Evolutionary conservation across 2,113 vertebrate genomes (phyloP).

Genomic region (Paramisgurnus dabryanus): DNA sequence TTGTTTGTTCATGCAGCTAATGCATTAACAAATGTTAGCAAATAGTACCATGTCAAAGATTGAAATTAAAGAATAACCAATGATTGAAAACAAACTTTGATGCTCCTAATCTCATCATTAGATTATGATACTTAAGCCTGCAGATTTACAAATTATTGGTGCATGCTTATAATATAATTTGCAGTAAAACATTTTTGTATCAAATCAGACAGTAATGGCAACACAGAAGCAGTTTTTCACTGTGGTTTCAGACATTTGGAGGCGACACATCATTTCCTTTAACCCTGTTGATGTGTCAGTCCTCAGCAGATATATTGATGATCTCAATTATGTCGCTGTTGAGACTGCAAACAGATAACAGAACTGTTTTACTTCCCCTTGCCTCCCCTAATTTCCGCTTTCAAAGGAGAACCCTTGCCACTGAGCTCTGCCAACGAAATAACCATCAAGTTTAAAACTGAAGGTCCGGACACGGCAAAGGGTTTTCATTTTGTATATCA

Average conservation of each 20-base stretch:
- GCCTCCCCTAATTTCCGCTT: conserved; percentile 35
- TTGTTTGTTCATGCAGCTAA: too few species aligned
- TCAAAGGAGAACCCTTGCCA: conserved; percentile 92
- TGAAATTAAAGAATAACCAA: too few species aligned
- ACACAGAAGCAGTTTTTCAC: neutral
- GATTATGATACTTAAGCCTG: too few species aligned
- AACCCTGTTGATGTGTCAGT: conserved; percentile 1
- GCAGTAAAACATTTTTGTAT: neutral
- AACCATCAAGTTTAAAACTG: conserved; percentile 89
- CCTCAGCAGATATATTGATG: neutral
- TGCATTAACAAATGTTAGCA: too few species aligned
- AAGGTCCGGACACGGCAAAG: conserved; percentile 91
- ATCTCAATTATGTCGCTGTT: neutral
- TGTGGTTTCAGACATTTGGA: neutral
- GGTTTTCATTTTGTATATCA: conserved; percentile 99
- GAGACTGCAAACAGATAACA: neutral
- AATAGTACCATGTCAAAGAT: too few species aligned
- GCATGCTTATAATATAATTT: neutral
- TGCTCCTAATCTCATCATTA: too few species aligned
- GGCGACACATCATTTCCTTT: neutral
- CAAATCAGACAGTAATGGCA: neutral
- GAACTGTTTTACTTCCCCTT: conserved; percentile 1
- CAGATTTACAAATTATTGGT: too few species aligned
- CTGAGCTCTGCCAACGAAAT: conserved; percentile 97
- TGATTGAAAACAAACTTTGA: too few species aligned